phyloP scores from a whole-genome alignment of 2,797 vertebrate genomes.

The Prunella strophiata region DNA sequence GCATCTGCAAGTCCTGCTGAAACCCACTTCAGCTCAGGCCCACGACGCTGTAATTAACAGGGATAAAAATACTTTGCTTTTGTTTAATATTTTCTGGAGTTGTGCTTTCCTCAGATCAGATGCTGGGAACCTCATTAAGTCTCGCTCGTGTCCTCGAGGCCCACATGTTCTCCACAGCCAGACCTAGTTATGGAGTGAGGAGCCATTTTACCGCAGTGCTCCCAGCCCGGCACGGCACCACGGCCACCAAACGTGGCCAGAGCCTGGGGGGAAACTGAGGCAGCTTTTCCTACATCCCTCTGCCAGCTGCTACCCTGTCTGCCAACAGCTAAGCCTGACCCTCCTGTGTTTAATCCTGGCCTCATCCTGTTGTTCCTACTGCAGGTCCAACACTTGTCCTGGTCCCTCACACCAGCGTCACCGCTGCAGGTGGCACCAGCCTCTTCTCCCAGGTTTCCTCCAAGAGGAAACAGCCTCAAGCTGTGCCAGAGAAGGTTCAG shows the following conservation, averaged over 20 bases:
- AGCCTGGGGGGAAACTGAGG: neutral
- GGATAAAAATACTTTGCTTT: slow-evolving; percentile 69
- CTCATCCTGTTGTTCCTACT: neutral
- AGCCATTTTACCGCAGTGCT: slow-evolving; percentile 10
- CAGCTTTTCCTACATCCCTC: neutral
- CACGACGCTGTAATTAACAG: slow-evolving; percentile 52
- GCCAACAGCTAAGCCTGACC: neutral
- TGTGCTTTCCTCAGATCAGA: slow-evolving; percentile 40
- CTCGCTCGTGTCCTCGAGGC: slow-evolving; percentile 37
- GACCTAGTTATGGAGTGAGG: neutral
- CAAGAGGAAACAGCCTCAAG: neutral
- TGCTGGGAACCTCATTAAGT: slow-evolving; percentile 43
- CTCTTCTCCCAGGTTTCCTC: neutral
- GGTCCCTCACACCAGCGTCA: neutral
- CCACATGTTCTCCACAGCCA: slow-evolving; percentile 4
- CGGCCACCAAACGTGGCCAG: fast-evolving
- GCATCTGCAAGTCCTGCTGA: slow-evolving; percentile 49
- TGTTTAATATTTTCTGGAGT: slow-evolving; percentile 61
- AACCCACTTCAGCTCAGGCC: slow-evolving; percentile 56
- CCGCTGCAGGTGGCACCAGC: neutral
- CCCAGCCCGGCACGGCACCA: fast-evolving
- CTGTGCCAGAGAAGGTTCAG: neutral
- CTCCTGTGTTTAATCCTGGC: neutral
- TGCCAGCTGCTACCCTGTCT: neutral
- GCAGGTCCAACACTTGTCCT: neutral